Evolutionary conservation across 2,888 invertebrate genomes (phyloP).

Genomic region (Orchesellides sinensis): DNA sequence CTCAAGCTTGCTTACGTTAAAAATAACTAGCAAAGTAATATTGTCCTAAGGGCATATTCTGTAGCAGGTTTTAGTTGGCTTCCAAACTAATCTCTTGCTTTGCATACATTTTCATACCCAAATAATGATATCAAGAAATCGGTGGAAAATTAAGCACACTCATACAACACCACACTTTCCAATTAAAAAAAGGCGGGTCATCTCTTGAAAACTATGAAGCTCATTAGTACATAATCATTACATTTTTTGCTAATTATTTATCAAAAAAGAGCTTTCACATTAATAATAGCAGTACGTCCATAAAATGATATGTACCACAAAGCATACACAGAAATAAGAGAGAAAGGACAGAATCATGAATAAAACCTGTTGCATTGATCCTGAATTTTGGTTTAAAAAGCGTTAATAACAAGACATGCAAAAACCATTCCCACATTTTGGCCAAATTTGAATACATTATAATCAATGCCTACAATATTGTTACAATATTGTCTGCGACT

Average conservation of each 20-base stretch:
- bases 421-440: no score
- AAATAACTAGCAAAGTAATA: no score
- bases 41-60: no score
- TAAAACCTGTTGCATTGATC: neutral
- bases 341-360: neutral
- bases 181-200: constrained; percentile 14
- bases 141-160: neutral
- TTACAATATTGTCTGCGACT: no score
- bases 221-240: constrained; percentile 36
- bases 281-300: neutral
- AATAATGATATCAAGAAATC: neutral
- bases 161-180: neutral
- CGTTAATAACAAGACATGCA: no score
- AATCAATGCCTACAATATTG: no score
- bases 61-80: no score
- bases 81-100: no score
- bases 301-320: neutral
- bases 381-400: neutral
- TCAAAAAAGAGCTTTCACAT: constrained; percentile 13
- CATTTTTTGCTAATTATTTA: constrained; percentile 37
- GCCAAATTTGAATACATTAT: no score
- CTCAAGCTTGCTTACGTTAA: no score
- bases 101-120: neutral
- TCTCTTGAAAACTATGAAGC: constrained; percentile 1
- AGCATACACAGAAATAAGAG: neutral